Base-by-base conservation (phyloP, 2,113 vertebrate species). In the Macrotus californicus region DNA sequence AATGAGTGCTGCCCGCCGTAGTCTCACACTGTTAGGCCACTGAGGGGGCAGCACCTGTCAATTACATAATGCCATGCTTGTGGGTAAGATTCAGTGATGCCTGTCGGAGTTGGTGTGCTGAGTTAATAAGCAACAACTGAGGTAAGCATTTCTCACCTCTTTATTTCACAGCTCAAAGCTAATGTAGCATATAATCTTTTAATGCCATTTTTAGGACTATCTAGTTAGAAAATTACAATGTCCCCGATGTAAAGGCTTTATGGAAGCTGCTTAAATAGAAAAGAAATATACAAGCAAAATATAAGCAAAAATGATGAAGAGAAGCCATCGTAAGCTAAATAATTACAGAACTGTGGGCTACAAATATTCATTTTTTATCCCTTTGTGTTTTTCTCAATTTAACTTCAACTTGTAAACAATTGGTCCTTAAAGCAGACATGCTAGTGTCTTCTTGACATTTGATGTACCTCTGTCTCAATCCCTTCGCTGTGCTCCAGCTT, bases 111-210 rank as follows among this genome's bases (percentile, higher is more conserved):
- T 81, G 81, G 11, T 39, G 4, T 77, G 31, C 19, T 85, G 52
- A 31, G 56, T 85, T 72, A 73, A 39, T n/a, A 54, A 86, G 50
- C 72, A 79, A 15, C 36, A 56, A n/a, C 21, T 13, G 31, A 50
- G 19, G 31, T 56, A 91, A 19, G 21, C 66, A 16, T 66, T 72
- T 76, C 26, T 93, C n/a, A 84, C 26, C n/a, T 70, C 59, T 79
- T 48, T 89, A 75, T 93, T 93, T 96, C 80, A 93, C 21, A 61
- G 26, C 69, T 77, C 79, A 89, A 26, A 79, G 41, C 26, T 91
- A 69, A 86, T 88, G 22, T 90, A 70, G n/a, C 69, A 36, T 81
- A 18, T 54, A n/a, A 34, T 83, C 41, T 84, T 87, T 39, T 39
- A 89, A 64, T 79, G 67, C 7, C 39, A 26, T 66, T 88, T 70